Evolutionary conservation across 2,888 invertebrate species (phyloP).

Genomic region (Zygogramma bicolorata): DNA sequence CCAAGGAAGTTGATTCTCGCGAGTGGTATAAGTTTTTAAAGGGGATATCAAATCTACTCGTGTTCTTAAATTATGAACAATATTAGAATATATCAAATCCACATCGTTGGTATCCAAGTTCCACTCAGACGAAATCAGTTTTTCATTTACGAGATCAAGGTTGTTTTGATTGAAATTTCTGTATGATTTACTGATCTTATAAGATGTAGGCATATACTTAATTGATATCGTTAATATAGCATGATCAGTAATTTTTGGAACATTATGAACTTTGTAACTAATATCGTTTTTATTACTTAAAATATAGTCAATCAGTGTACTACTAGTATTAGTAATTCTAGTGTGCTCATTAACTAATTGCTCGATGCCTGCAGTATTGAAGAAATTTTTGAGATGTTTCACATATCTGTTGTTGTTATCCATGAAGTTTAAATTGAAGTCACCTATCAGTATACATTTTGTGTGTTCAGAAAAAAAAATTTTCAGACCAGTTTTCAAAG

Average conservation of each 20-base stretch:
- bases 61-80: no score
- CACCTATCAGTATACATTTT: no score
- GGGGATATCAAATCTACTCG: no score
- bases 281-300: no score
- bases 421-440: background rate
- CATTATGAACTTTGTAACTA: background rate
- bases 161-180: no score
- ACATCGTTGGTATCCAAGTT: no score
- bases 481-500: no score
- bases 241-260: background rate
- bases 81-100: background rate
- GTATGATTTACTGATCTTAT: background rate
- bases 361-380: background rate
- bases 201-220: background rate
- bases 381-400: background rate
- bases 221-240: background rate
- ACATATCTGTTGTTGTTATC: background rate
- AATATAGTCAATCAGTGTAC: background rate
- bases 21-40: no score
- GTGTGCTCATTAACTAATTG: slow-evolving; percentile 21
- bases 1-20: no score
- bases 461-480: background rate
- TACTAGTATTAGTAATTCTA: background rate
- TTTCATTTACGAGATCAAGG: no score
- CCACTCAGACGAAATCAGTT: no score